Conservation (phyloP, 2,797 vertebrate genomes). For the Rhynchonycteris naso region DNA sequence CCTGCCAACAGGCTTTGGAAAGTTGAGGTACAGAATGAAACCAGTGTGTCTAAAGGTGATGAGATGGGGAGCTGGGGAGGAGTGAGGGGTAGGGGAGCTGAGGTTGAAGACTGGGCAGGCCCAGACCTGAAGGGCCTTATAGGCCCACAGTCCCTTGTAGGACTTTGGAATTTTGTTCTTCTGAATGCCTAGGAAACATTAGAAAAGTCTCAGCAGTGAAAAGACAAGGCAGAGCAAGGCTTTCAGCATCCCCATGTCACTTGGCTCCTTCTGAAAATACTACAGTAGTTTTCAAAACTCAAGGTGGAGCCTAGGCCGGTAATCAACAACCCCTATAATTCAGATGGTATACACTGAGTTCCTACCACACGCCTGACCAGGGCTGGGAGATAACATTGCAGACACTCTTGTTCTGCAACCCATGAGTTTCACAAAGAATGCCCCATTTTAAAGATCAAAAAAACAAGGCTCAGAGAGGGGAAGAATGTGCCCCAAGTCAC, state of each 20-base stretch:
- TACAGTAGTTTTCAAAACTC: constrained; percentile 30
- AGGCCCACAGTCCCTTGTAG: not conserved
- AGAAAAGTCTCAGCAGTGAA: not conserved
- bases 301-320: not conserved
- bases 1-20: not conserved
- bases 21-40: not conserved
- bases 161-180: not conserved
- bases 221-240: not conserved
- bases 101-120: not conserved
- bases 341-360: not conserved
- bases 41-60: not conserved
- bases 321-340: not conserved
- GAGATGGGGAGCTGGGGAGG: not conserved
- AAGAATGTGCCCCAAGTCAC: not conserved
- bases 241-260: not conserved
- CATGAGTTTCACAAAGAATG: not conserved
- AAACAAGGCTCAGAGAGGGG: not conserved
- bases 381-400: not conserved
- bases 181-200: not conserved
- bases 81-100: not conserved
- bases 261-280: constrained; percentile 9
- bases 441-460: not conserved
- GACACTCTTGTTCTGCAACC: not conserved
- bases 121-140: not conserved
- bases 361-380: not conserved